Conservation (phyloP, 53 echinoderm and acorn worm genomes). For the Holothuria scabra region DNA sequence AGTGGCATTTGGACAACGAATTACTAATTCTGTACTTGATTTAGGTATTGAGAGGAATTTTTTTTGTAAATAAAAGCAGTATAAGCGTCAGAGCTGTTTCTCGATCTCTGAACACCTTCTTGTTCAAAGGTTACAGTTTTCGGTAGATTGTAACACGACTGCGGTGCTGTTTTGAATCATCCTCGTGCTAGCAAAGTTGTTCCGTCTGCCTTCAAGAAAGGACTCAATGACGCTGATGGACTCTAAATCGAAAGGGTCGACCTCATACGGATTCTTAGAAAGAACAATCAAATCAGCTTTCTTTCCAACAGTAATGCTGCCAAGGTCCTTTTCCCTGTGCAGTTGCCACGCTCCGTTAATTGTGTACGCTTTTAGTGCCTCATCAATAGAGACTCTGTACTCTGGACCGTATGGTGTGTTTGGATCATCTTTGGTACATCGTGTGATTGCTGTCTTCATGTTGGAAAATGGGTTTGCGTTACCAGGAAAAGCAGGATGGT, state of each 20-base stretch:
- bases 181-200: conserved; percentile 35
- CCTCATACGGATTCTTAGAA: conserved; percentile 36
- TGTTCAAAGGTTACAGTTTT: too few species aligned
- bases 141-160: too few species aligned
- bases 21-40: too few species aligned
- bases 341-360: conserved; percentile 59
- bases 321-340: conserved; percentile 52
- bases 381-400: conserved; percentile 57
- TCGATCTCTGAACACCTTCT: too few species aligned
- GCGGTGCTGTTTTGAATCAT: too few species aligned
- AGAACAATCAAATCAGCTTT: conserved; percentile 51
- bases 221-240: conserved; percentile 48
- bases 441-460: conserved; percentile 60
- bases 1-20: too few species aligned
- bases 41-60: too few species aligned
- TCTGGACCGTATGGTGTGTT: conserved; percentile 59
- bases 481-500: conserved; percentile 67
- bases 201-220: conserved; percentile 58
- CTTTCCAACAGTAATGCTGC: conserved; percentile 60
- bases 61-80: too few species aligned
- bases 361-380: conserved; percentile 69
- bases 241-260: conserved; percentile 40
- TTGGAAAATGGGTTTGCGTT: conserved; percentile 53
- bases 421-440: conserved; percentile 52
- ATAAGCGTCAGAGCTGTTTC: too few species aligned